Evolutionary conservation across 2,888 invertebrate species (phyloP), one percentile per base, ranked within the genome.

Genomic region (Cryptocephalus moraei): DNA sequence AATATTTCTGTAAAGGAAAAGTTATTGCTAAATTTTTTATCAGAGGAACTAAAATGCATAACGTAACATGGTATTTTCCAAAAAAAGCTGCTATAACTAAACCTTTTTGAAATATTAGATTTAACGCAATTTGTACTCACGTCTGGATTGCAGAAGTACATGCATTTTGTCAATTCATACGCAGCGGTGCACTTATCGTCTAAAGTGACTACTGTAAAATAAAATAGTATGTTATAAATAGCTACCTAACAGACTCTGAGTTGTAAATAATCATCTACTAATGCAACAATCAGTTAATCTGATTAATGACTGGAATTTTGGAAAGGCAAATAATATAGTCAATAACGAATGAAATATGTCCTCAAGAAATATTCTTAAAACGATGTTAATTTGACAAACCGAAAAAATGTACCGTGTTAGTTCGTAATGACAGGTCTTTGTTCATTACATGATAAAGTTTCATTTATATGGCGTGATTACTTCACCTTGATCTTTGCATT

Each of bases 131-230:
- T n/a, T 36, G n/a, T 36, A 42, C 44, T 54, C 57, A 63, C 63
- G 32, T 62, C 66, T 1, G 77, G 77, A 53, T 76, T 73, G 33
- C 72, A 63, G 33, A 72, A 67, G 59, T 74, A 73, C 55, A 77
- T 69, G 56, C 78, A 78, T 59, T 76, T 74, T 1, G 75, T 70
- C 1, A 72, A 53, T 55, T 75, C 67, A 60, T 73, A 77, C 4
- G 75, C 70, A 10, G 73, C 73, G 47, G 73, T 73, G 60, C 78
- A 78, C 39, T 73, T 62, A 54, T 78, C 77, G 54, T 74, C 73
- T 1, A 56, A 43, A 9, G 57, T 59, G 41, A 56, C 55, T 34
- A 53, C 61, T 61, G 36, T 45, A 61, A 59, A 44, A 47, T 22
- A 32, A 45, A 13, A 38, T 33, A n/a, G 22, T 22, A 22, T 22